Conservation (phyloP, 1,140 invertebrate species). For the Bacillus rossius region DNA sequence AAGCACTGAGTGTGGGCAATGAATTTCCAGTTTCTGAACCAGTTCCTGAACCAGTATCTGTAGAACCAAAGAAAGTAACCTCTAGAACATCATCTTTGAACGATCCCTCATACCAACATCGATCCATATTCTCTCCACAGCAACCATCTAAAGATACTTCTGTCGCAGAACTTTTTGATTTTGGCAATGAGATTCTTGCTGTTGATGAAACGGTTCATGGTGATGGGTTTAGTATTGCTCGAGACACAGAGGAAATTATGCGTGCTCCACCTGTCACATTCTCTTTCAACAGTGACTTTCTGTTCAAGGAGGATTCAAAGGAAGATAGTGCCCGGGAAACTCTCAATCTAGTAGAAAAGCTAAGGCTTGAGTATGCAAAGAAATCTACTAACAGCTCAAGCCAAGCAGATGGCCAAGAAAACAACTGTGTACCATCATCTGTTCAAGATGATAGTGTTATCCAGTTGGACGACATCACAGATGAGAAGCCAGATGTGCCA, state of each 20-base stretch:
- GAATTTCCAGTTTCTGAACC: constrained; percentile 16
- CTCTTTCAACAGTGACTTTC: constrained; percentile 55
- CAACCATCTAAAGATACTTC: constrained; percentile 53
- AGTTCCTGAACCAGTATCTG: constrained; percentile 3
- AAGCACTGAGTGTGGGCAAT: constrained; percentile 2
- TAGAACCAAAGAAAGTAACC: constrained; percentile 25
- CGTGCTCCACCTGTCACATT: constrained; percentile 52
- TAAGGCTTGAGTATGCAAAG: constrained; percentile 60
- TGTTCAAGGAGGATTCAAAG: constrained; percentile 73
- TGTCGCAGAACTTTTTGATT: constrained; percentile 55
- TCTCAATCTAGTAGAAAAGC: constrained; percentile 68
- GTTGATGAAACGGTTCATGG: constrained; percentile 54
- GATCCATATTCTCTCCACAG: constrained; percentile 66
- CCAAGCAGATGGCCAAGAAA: background rate
- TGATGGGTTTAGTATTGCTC: constrained; percentile 54
- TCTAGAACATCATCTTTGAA: constrained; percentile 21
- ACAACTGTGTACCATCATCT: background rate
- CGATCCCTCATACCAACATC: constrained; percentile 40
- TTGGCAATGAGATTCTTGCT: constrained; percentile 57
- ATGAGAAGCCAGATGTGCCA: background rate
- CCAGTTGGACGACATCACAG: constrained; percentile 5
- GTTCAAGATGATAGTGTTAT: background rate
- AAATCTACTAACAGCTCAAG: constrained; percentile 48
- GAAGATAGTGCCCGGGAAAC: constrained; percentile 70
- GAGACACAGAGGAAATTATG: constrained; percentile 51